Evolutionary conservation across 2,888 invertebrate genomes (phyloP), one percentile per base, ranked within the genome.

Genomic region (Rhagophthalmus giganteus): DNA sequence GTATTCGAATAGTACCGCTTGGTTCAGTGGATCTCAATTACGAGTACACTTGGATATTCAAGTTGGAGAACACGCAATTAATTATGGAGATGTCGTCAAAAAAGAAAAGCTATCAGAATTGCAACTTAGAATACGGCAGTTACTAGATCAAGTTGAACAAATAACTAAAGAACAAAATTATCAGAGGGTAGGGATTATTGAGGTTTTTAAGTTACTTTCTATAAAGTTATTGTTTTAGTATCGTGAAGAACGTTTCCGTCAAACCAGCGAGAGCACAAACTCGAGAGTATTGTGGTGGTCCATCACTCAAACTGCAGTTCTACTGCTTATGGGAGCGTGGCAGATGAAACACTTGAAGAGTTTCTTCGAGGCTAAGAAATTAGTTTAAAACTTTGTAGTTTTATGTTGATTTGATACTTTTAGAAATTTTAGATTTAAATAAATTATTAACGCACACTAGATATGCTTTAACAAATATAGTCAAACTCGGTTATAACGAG

Each of bases 101-200:
- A 97, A 94, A 72, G 99, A 99, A 73, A 99, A 98, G 73, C 79
- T 99, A 39, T 87, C 94, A 1, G 97, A 99, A 74, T 77, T 99
- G 8, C 96, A 99, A 73, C 78, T 99, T 39, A 83, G 99, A 66
- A 90, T 99, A 53, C 83, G 97, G 35, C 98, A 99, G 74, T 79
- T 99, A 11, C 76, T 98, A 8, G 96, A 97, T 75, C 98, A 99
- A 80, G 96, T 97, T 0, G 97, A 97, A 57, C 98, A 99, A 76
- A 98, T 99, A 55, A 94, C 94, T n/a, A 99, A 98, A 76, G 98
- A 99, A 74, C 98, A 99, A 74, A 97, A 94, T 75, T 99, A 99
- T 76, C 99, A 99, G 74, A 85, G 97, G 76, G 92, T 93, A 79
- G 76, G 76, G 66, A 41, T 49, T 10, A n/a, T n/a, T n/a, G n/a